Evolutionary conservation across 2,888 invertebrate genomes (phyloP).

Genomic region (Noctua pronuba): DNA sequence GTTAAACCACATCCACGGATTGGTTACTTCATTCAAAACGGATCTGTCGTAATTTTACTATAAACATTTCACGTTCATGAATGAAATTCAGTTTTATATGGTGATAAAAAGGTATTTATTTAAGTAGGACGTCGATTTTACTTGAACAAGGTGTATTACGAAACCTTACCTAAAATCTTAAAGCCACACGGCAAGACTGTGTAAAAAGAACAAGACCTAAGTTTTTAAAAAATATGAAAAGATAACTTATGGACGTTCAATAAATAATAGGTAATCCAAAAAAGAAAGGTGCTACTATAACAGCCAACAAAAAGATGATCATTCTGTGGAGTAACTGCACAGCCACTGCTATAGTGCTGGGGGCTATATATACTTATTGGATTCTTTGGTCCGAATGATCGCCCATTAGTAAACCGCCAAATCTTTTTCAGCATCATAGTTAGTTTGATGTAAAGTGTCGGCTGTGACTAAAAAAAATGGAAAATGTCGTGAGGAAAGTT

Average conservation of each 20-base stretch:
- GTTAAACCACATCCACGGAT: background rate
- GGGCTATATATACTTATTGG: background rate
- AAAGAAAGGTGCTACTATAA: background rate
- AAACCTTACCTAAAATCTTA: conserved; percentile 24
- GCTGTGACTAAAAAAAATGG: too few relatives aligned
- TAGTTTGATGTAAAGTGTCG: background rate
- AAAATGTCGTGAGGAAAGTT: too few relatives aligned
- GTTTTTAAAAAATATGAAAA: too few relatives aligned
- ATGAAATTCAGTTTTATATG: conserved; percentile 37
- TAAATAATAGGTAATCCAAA: background rate
- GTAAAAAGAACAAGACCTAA: conserved; percentile 1
- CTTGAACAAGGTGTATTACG: conserved; percentile 40
- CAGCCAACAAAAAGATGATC: background rate
- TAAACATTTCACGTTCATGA: conserved; percentile 31
- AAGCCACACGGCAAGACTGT: background rate
- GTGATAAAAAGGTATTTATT: conserved; percentile 35
- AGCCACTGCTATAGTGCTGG: background rate
- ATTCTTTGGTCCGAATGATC: background rate
- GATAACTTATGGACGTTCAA: background rate
- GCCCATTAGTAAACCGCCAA: background rate
- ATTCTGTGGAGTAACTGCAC: background rate
- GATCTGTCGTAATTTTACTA: conserved; percentile 29
- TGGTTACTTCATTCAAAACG: conserved; percentile 6
- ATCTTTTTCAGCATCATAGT: background rate
- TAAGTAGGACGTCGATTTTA: conserved; percentile 46